Conservation (phyloP, 1,140 invertebrate species). For the Drosophila ercepeae region DNA sequence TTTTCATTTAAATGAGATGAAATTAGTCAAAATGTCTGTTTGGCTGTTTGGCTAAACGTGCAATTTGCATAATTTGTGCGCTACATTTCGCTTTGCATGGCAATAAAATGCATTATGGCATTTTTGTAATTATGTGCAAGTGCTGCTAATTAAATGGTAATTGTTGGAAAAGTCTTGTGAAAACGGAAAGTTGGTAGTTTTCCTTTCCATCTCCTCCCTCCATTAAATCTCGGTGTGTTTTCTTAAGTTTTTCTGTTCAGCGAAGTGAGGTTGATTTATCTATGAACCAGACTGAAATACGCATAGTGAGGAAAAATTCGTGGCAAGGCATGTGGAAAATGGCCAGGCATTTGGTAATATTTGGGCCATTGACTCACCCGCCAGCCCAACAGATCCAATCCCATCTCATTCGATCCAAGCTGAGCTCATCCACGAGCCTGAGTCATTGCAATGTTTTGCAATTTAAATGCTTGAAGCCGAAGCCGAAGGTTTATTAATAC, state of each 20-base stretch:
- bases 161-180: slow-evolving; percentile 54
- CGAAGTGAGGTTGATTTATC: slow-evolving; percentile 56
- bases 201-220: slow-evolving; percentile 11
- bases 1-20: slow-evolving; percentile 60
- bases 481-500: slow-evolving; percentile 61
- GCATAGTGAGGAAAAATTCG: slow-evolving; percentile 36
- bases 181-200: slow-evolving; percentile 63
- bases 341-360: slow-evolving; percentile 35
- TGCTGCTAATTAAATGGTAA: slow-evolving; percentile 60
- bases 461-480: slow-evolving; percentile 36
- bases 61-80: slow-evolving; percentile 62
- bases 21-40: slow-evolving; percentile 55
- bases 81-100: slow-evolving; percentile 49
- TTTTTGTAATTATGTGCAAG: slow-evolving; percentile 60
- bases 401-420: not conserved
- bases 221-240: not conserved
- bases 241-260: slow-evolving; percentile 28
- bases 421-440: slow-evolving; percentile 48
- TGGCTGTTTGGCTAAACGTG: slow-evolving; percentile 47
- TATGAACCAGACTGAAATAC: slow-evolving; percentile 29
- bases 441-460: slow-evolving; percentile 55
- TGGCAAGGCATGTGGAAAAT: slow-evolving; percentile 35
- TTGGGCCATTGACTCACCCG: slow-evolving; percentile 66
- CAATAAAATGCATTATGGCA: slow-evolving; percentile 68
- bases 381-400: slow-evolving; percentile 16